Conservation (phyloP, 35 echinoderm and acorn worm species). For the Anneissia japonica region DNA sequence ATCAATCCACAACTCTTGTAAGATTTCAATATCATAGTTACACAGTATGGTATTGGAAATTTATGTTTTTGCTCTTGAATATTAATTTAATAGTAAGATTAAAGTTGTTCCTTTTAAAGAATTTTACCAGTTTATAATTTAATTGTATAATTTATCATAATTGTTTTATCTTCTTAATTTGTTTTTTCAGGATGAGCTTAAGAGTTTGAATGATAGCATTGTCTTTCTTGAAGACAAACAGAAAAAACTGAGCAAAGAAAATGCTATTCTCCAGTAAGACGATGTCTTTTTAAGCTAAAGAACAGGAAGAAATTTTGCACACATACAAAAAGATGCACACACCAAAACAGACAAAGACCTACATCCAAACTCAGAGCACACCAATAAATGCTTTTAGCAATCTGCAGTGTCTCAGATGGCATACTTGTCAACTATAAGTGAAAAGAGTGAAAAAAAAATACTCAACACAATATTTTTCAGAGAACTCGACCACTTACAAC, state of each 20-base stretch:
- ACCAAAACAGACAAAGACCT: too few species aligned
- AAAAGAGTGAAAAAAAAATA: too few species aligned
- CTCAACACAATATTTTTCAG: too few species aligned
- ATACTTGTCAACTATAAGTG: too few species aligned
- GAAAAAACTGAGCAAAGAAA: conserved; percentile 71
- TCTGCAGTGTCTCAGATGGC: too few species aligned
- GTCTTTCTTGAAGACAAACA: conserved; percentile 59
- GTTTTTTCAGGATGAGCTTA: conserved; percentile 70
- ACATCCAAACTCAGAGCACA: too few species aligned
- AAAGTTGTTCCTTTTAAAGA: not conserved
- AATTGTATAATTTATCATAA: not conserved
- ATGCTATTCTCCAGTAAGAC: conserved; percentile 95
- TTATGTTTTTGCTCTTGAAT: not conserved
- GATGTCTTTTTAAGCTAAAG: not conserved
- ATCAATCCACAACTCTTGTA: not conserved
- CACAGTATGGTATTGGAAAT: not conserved
- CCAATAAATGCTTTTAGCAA: too few species aligned
- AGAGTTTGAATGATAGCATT: conserved; percentile 66
- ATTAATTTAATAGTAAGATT: not conserved
- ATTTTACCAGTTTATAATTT: not conserved
- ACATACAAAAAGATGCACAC: too few species aligned
- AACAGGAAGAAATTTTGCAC: too few species aligned
- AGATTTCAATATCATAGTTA: not conserved
- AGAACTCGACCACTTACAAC: too few species aligned
- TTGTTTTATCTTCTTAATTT: not conserved